Evolutionary conservation across 1,140 invertebrate genomes (phyloP), one percentile per base, ranked within the genome.

Genomic region (Harpegnathos saltator): DNA sequence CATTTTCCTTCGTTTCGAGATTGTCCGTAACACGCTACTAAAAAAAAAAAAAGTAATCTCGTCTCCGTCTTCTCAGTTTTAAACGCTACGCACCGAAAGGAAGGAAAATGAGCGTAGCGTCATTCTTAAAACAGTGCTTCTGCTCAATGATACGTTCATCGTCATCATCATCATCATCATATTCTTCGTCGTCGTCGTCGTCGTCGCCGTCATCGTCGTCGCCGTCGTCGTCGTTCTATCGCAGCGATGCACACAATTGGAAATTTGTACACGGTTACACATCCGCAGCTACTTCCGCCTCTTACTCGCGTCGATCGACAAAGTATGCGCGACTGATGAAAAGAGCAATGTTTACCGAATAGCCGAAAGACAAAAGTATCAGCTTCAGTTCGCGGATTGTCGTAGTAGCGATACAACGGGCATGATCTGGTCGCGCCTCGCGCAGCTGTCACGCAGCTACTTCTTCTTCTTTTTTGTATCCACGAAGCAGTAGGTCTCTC

Each of bases 341-440:
- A n/a, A n/a, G n/a, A 24, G 29, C 54, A 11, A 65, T 26, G 61
- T 15, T 66, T 29, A 54, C 29, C 38, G 29, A 77, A 58, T 48
- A 68, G 38, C n/a, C 26, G 63, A 81, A 62, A 68, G 58, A 69
- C 74, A 33, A 33, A 33, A 3, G 68, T 88, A 82, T 38, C 44
- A 83, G 62, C 69, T 88, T 85, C 59, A 72, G 83, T 73, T 48
- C 69, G 75, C 54, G 61, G 59, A 66, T 62, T n/a, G 61, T 66
- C 33, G 5, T 5, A 44, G 62, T 73, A 59, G 56, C 73, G 50
- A 54, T 44, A 9, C 11, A 44, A 44, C 29, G 15, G 3, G 58
- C 52, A 59, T 58, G 65, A 73, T 54, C 54, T 82, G 38, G 24
- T 59, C 24, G 75, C 72, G 15, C 50, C 48, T 72, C 58, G 33